Base-by-base conservation (phyloP, 2,888 invertebrate genomes). In the Alentia gelatinosa region DNA sequence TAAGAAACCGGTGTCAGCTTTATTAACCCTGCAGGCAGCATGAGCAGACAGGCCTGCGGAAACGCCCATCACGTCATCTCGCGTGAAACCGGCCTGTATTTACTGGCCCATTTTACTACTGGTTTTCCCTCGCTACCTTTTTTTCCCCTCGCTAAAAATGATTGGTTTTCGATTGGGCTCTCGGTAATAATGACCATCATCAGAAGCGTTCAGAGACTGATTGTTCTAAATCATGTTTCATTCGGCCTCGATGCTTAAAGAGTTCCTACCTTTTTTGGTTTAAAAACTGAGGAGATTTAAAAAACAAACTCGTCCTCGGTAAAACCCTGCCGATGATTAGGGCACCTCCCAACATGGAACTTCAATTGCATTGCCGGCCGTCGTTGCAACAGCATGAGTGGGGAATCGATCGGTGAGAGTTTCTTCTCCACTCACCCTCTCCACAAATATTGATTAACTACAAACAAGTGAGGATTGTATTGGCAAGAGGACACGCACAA, bases 161-260 rank as follows among this genome's bases (percentile, higher is more conserved):
- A 33, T 7, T 26, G 74, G 30, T 26, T 74, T 26, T 74, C 30
- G 74, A 74, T 74, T 74, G 74, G 56, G n/a, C 56, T 33, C 74
- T 74, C 12, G n/a, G 30, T 33, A 79, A 12, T 63, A 63, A 79
- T 79, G 37, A 79, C 79, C 79, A 39, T 35, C 79, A 35, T 79
- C 23, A 37, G 7, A 9, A 12, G 12, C 39, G n/a, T 35, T 39
- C 39, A 19, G 37, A 35, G 23, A 19, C 37, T 79, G 39, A 79
- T 79, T 79, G 79, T 39, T 39, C 79, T 79, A 79, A 79, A 79
- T 35, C 79, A 79, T n/a, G 37, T 79, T 79, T 39, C 79, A 79
- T 39, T 35, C 26, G 37, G 79, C 39, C 79, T n/a, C 74, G 26
- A 4, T 33, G 56, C 33, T 74, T 33, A 26, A 74, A 26, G 19